Base-by-base conservation (phyloP, 2,888 invertebrate genomes). In the Parnassius glacialis region DNA sequence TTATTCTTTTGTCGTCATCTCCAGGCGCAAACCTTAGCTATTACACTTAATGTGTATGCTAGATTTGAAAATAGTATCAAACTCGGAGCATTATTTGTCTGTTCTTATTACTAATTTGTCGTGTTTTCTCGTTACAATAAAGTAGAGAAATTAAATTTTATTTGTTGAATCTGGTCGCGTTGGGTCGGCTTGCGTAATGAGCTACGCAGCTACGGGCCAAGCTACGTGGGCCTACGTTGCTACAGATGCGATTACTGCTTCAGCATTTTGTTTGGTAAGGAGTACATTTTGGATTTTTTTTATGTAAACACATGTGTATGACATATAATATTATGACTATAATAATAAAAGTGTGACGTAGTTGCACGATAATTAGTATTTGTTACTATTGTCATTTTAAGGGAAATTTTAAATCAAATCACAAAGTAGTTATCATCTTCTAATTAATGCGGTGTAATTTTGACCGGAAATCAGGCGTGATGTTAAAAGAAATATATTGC, bases 11-110 rank as follows among this genome's bases (percentile, higher is more conserved):
- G 25, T 57, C 66, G 58, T 66, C 70, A 72, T 73, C 69, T 76
- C 72, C 65, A 73, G 76, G 78, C 79, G 79, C 83, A 82, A 83
- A 83, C 70, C 84, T 81, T 75, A 78, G 83, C 87, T 83, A 81
- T 90, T 87, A 87, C 84, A 87, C 84, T 90, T 90, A 91, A 89
- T 88, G 89, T 86, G 84, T 81, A 83, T 81, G 83, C 85, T 89
- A 87, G 88, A 91, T 90, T 90, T 91, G 90, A 91, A 90, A 87
- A 77, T 90, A 91, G 87, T 91, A 91, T 89, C 90, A 90, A 90
- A 91, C 87, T 91, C 90, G 66, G 80, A 67, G 78, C 88, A 85
- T 90, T 89, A 87, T 81, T 90, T 84, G 84, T 87, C 82, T 84
- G 81, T 84, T 80, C 80, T 85, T 86, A 85, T 87, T 81, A 80